Evolutionary conservation across 2,888 invertebrate genomes (phyloP), one percentile per base, ranked within the genome.

Genomic region (Drosophila paracracens): DNA sequence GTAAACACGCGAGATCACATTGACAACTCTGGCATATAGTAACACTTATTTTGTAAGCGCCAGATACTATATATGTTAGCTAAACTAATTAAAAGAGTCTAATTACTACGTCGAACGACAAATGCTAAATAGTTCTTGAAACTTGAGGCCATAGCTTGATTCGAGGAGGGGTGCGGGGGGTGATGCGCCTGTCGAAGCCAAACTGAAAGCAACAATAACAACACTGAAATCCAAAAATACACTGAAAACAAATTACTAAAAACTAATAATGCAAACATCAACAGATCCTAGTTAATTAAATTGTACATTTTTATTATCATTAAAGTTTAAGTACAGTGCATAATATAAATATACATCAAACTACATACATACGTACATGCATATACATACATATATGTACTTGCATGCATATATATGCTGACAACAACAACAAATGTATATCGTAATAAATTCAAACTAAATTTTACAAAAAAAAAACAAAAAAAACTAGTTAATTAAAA

Each of bases 261-360:
- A 69, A 73, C 74, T 66, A 69, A 54, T 50, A 59, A 58, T 46
- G 60, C 65, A 50, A 80, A 67, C 76, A 81, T 67, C 72, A 72
- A 76, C 76, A 88, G 81, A 83, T 84, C 88, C 87, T 89, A 88
- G 88, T 83, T 88, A 88, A 87, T 87, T 80, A 87, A 86, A 90
- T 84, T 88, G 89, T 88, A 90, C 63, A 88, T 88, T 90, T 90
- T 75, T 89, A 73, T 84, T 85, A 89, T 88, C 88, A 88, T 78
- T 85, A 78, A 89, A 70, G 48, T 70, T 71, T 89, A 85, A 88
- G 84, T 52, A 74, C 82, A 88, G 72, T 83, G 69, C 83, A 82
- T 87, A 66, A 82, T 70, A 79, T 74, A 76, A 56, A 80, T 58
- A 64, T 40, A 75, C 38, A 58, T 53, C 66, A 36, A 35, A 57